Evolutionary conservation across 2,113 vertebrate species (phyloP), one percentile per base, ranked within the genome.

Genomic region (Labeo catla): DNA sequence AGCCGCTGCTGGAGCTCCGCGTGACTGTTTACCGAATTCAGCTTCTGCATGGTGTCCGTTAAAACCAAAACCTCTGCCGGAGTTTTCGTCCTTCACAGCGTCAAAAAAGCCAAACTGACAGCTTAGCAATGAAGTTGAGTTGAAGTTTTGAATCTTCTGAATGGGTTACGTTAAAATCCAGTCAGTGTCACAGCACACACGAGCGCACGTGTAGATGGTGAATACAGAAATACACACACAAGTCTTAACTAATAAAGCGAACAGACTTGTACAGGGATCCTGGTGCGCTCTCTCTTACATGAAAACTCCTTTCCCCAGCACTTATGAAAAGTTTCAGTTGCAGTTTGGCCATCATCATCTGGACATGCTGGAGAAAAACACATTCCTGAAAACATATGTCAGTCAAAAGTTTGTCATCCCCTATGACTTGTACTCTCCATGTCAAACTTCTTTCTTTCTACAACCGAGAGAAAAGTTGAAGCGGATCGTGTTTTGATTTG

Each of bases 1-100:
- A 95, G 52, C 88, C 93, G 93, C 91, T 91, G 91, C 90, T 94
- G 94, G 66, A 94, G 92, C 85, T 95, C 94, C 21, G 89, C 89
- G 90, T 6, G 87, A 82, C 86, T 57, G 91, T 93, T 90, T 36
- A 80, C 85, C 68, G 92, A 90, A 47, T 91, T 94, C 6, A 93
- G 86, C 91, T 94, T 95, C 12, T 96, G 94, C 95, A 95, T 95
- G 84, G 85, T 86, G 89, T 54, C 34, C 49, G 61, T 8, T 15
- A 39, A 59, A 0, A 23, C 28, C 12, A 36, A 57, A 4, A 15
- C 19, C 15, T 15, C 8, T 39, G 23, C 61, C 59, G 43, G 34
- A 45, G 28, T 21, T 65, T 19, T 10, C 34, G 8, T 49, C 13
- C 61, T 82, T 34, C 16, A 34, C 8, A 66, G 6, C n/a, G 21